Evolutionary conservation across 2,888 invertebrate genomes (phyloP).

Genomic region (Scaptomyza reducta): DNA sequence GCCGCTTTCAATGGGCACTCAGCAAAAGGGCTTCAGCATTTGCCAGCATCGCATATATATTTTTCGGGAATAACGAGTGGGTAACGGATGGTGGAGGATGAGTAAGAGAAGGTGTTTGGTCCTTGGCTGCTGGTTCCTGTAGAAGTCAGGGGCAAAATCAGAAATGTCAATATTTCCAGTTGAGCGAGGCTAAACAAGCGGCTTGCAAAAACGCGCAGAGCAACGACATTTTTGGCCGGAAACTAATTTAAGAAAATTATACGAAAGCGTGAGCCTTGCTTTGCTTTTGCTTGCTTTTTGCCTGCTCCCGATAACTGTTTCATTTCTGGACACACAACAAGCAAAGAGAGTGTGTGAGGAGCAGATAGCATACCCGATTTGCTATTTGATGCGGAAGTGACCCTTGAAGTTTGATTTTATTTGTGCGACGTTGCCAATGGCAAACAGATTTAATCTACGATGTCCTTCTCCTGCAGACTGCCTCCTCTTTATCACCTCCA

Average conservation of each 20-base stretch:
- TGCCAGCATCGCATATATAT: conserved; percentile 47
- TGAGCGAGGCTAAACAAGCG: conserved; percentile 67
- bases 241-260: conserved; percentile 75
- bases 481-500: neutral
- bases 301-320: conserved; percentile 43
- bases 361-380: conserved; percentile 64
- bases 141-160: conserved; percentile 51
- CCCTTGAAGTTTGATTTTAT: conserved; percentile 80
- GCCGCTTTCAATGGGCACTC: conserved; percentile 40
- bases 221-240: conserved; percentile 62
- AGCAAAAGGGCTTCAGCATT: conserved; percentile 22
- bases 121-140: conserved; percentile 27
- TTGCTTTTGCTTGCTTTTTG: neutral
- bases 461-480: neutral
- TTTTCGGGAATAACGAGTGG: conserved; percentile 41
- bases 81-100: conserved; percentile 7
- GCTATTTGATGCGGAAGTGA: conserved; percentile 76
- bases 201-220: conserved; percentile 50
- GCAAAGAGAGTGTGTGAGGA: conserved; percentile 4
- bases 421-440: conserved; percentile 68
- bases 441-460: conserved; percentile 57
- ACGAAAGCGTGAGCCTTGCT: conserved; percentile 35
- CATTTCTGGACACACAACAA: conserved; percentile 33
- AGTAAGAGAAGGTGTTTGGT: neutral
- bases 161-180: conserved; percentile 75